Percentiles rank a stretch among this genome's conserved stretches.
Conservation (phyloP, 2,888 invertebrate genomes). For the Caenorhabditis sp. region DNA sequence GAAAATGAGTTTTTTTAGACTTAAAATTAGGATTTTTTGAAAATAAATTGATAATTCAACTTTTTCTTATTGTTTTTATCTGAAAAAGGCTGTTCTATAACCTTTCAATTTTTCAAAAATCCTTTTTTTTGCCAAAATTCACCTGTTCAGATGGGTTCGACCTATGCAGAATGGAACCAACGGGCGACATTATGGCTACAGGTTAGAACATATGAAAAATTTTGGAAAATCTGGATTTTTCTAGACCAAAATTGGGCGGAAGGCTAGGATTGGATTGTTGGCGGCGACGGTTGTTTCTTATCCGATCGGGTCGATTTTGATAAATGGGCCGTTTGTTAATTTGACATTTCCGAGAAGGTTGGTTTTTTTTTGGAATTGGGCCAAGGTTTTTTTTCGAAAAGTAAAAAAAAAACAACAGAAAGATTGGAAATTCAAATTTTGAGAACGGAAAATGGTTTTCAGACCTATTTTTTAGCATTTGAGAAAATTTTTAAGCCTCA, state of each 20-base stretch:
- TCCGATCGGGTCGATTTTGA: constrained; percentile 55
- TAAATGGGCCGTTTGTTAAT: constrained; percentile 64
- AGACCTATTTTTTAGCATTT: no score
- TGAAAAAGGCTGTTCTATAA: neutral
- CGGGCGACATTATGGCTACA: constrained; percentile 42
- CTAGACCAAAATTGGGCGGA: constrained; percentile 49
- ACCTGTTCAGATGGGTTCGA: constrained; percentile 24
- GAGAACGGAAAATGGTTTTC: no score
- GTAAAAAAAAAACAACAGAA: no score
- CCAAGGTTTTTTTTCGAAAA: no score
- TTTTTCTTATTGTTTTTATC: no score
- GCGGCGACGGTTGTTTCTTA: constrained; percentile 59
- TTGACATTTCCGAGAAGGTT: constrained; percentile 53
- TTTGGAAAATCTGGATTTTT: neutral
- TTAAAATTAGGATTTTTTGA: no score
- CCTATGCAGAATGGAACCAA: constrained; percentile 41
- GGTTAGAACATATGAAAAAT: neutral
- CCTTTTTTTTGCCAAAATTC: neutral
- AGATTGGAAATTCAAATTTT: neutral
- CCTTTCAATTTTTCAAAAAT: constrained; percentile 3
- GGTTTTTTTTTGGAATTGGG: neutral
- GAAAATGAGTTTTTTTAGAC: neutral
- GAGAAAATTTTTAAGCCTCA: no score
- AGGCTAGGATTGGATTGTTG: constrained; percentile 57
- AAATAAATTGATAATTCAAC: no score